Evolutionary conservation across 2,113 vertebrate genomes (phyloP).

Genomic region (Hippocampus mohnikei): DNA sequence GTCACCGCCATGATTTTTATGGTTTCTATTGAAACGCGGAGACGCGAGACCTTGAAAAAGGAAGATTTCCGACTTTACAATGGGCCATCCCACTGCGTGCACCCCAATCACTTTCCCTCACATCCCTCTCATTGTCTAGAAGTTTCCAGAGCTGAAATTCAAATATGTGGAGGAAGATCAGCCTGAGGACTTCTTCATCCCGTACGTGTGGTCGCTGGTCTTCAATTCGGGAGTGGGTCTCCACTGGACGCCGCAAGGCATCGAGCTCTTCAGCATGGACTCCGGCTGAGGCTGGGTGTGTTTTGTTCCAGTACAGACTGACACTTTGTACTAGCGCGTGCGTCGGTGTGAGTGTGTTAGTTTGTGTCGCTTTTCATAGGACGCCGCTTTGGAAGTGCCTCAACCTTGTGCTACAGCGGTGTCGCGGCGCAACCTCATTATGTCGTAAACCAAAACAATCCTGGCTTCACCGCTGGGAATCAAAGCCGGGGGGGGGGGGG

Average conservation of each 20-base stretch:
- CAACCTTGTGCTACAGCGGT: conserved; percentile 56
- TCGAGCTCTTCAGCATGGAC: conserved; percentile 96
- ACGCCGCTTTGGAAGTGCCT: conserved; percentile 72
- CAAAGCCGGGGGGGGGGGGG: conserved; percentile 23
- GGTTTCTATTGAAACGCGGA: not conserved
- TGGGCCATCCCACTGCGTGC: not conserved
- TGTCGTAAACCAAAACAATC: conserved; percentile 18
- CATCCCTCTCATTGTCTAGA: conserved; percentile 65
- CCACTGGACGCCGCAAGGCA: conserved; percentile 88
- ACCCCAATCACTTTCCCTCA: not conserved
- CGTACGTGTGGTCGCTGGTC: conserved; percentile 94
- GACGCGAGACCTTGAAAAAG: not conserved
- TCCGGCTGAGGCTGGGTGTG: conserved; percentile 84
- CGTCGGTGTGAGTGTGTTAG: conserved; percentile 14
- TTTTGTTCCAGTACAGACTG: conserved; percentile 27
- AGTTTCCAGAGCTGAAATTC: conserved; percentile 96
- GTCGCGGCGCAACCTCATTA: conserved; percentile 38
- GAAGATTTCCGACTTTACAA: not conserved
- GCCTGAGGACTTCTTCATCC: conserved; percentile 97
- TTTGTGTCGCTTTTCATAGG: conserved; percentile 44
- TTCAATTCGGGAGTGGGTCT: conserved; percentile 89
- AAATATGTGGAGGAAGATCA: conserved; percentile 98
- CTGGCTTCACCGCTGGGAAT: conserved; percentile 43
- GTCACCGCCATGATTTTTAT: not conserved
- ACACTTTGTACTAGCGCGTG: conserved; percentile 7